Conservation (phyloP, 2,113 vertebrate species). For the Rhea pennata region DNA sequence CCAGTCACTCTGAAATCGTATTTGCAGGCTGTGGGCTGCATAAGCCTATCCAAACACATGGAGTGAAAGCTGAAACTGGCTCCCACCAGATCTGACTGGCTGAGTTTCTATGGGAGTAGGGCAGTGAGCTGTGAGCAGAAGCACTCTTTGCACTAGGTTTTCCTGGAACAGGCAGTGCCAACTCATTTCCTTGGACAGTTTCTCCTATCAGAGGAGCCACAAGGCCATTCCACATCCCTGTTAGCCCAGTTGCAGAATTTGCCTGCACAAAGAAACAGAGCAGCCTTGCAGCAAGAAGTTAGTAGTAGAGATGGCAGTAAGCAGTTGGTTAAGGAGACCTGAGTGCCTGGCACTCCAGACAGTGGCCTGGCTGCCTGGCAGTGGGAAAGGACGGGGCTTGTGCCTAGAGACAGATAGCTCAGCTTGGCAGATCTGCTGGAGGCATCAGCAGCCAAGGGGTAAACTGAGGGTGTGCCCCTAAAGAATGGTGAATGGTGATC, state of each 20-base stretch:
- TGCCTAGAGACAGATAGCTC: too few relatives aligned
- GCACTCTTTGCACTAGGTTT: neutral
- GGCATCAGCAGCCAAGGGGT: too few relatives aligned
- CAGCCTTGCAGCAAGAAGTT: neutral
- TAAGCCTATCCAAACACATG: neutral
- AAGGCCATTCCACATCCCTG: neutral
- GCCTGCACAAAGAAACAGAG: neutral
- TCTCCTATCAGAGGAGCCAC: neutral
- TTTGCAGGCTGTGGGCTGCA: neutral
- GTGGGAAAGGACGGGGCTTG: too few relatives aligned
- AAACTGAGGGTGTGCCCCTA: too few relatives aligned
- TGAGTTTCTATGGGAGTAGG: neutral
- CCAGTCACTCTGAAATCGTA: neutral
- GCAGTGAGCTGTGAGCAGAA: neutral
- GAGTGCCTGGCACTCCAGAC: too few relatives aligned
- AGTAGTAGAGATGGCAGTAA: too few relatives aligned
- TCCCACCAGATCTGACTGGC: neutral
- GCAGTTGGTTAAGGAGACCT: too few relatives aligned
- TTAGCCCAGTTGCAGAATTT: neutral
- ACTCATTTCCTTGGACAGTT: neutral
- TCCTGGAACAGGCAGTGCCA: neutral
- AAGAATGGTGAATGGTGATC: too few relatives aligned
- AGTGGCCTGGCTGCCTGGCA: too few relatives aligned
- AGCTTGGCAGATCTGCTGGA: too few relatives aligned
- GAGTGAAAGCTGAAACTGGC: neutral